These are phyloP conservation scores for Iselma pallidipennis DNA, from an alignment of 2,888 invertebrate species.

Conservation along the genomic window DNA sequence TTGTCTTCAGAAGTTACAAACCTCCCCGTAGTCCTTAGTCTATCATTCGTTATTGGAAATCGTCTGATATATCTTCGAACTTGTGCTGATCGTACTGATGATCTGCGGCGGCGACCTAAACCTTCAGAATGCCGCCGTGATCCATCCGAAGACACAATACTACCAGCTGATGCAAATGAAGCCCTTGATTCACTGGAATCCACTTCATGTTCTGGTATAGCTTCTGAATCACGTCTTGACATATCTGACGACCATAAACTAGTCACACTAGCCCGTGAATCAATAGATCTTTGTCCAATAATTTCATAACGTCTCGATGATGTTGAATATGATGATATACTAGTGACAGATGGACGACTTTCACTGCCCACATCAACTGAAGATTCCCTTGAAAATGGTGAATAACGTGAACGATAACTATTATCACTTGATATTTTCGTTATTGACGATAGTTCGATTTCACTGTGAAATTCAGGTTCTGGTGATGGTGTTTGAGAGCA, in stretches of 20 bases:
- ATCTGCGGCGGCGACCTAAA: constrained; percentile 45
- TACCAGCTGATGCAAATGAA: constrained; percentile 51
- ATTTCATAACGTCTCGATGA: constrained; percentile 55
- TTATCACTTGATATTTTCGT: constrained; percentile 45
- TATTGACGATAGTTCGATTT: constrained; percentile 46
- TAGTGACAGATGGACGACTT: constrained; percentile 54
- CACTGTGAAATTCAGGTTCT: constrained; percentile 47
- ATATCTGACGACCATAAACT: constrained; percentile 55
- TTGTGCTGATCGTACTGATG: constrained; percentile 50
- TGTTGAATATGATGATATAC: constrained; percentile 55
- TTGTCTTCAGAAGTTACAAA: too few relatives aligned
- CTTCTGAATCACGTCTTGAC: constrained; percentile 53
- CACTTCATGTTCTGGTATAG: constrained; percentile 55
- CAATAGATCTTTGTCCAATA: constrained; percentile 55
- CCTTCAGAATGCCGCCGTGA: constrained; percentile 50
- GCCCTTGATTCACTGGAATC: constrained; percentile 51
- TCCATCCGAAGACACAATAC: constrained; percentile 45
- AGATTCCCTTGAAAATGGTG: constrained; percentile 53
- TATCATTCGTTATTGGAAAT: constrained; percentile 60
- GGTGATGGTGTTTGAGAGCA: constrained; percentile 46
- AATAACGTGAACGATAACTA: constrained; percentile 48
- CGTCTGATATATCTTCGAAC: constrained; percentile 59
- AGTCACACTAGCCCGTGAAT: constrained; percentile 54
- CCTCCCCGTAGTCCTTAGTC: constrained; percentile 69
- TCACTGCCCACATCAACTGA: constrained; percentile 55